Evolutionary conservation across 1,140 invertebrate genomes (phyloP), one percentile per base, ranked within the genome.

Genomic region (Drosophila bocqueti): DNA sequence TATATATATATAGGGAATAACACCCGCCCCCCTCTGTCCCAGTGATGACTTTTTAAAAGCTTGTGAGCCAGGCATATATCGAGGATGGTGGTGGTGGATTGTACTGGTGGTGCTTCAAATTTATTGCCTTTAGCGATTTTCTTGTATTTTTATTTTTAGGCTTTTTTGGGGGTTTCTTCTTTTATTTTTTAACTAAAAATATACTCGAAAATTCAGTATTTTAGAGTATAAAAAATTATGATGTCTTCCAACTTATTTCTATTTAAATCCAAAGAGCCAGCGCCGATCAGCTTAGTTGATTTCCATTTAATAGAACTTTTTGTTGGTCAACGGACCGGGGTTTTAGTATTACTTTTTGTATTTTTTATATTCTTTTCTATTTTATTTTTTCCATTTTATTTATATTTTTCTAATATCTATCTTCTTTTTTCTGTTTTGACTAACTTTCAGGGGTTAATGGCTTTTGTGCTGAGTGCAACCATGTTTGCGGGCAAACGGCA

Each of bases 401-500:
- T 26, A 3, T 16, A 26, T 49, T 38, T 38, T 38, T 36, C 10
- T 11, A 36, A 36, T 36, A 11, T 36, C 3, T 40, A 15, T 36
- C 49, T 49, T 4, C 18, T 42, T 31, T 26, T 54, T 15, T 15
- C 1, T 26, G 6, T 40, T 54, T 8, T 36, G 52, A 34, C 13
- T 24, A 38, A 34, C 52, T 68, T 68, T 18, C 16, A 29, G 9
- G 42, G 42, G 49, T 71, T 71, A 71, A 68, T 73, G 46, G 71
- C 55, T 73, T 73, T 66, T 73, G 24, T 49, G 38, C 55, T 43
- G 68, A 72, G 69, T 73, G 67, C 67, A 79, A 43, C 50, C 60
- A 72, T 64, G 67, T 79, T 76, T 65, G 58, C 34, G 63, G 63
- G 11, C 54, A 65, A 65, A 42, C 29, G 60, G 50, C 62, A 83